Base-by-base conservation (phyloP, 2,888 invertebrate genomes). In the Azorinus chamasolen region DNA sequence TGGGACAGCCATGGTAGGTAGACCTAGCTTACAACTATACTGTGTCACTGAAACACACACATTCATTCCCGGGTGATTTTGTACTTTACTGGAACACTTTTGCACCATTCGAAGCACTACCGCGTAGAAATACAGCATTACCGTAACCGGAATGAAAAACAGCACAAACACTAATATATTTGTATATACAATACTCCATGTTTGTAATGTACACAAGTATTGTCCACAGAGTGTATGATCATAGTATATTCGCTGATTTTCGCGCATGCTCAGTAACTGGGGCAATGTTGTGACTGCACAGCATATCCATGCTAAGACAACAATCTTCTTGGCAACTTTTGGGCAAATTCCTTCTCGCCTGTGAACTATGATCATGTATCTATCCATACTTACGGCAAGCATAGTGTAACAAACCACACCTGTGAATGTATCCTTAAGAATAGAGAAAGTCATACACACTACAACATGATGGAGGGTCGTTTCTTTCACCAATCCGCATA, bases 351-450 rank as follows among this genome's bases (percentile, higher is more conserved):
- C 82, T 61, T 90, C 89, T 24, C 71, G 74, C 22, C 83, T 68
- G 24, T 80, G 82, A 0, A 90, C 89, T 22, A 91, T 88, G 53
- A 91, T 91, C 18, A 85, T 61, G 58, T 88, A 91, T 8, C 91
- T 72, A 63, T 91, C 90, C 1, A 87, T 57, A 64, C 89, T 90
- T 57, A 92, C 90, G 0, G 86, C 71, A 4, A 90, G 70, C 20
- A 92, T 66, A 16, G 88, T 83, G 27, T 71, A 78, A 5, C 86
- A 75, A n/a, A 83, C 85, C n/a, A 86, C 85, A n/a, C 83, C 75
- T 10, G 88, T 63, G n/a, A 88, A 70, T 2, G 82, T 61, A 14
- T 86, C 79, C 32, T 89, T 81, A 1, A 90, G 46, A 53, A 87
- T 85, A 0, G 86, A 69, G 8, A 70, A 37, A 14, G 48, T 50